phyloP scores from a whole-genome alignment of 2,888 invertebrate species.

The Hydrotaea cyrtoneurina region DNA sequence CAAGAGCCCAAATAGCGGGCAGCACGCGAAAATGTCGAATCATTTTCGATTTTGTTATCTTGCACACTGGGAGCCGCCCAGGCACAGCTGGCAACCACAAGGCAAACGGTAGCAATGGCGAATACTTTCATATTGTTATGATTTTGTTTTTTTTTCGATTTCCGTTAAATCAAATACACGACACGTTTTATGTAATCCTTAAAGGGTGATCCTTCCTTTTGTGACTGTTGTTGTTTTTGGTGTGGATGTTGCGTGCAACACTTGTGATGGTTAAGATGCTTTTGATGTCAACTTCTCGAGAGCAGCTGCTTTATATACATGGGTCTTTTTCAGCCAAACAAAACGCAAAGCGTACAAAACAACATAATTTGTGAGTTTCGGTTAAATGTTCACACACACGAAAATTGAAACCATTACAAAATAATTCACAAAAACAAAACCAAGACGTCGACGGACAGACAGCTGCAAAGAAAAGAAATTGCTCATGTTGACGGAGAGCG shows the following conservation, averaged over 20 bases:
- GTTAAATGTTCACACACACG: slow-evolving; percentile 40
- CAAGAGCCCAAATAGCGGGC: slow-evolving; percentile 80
- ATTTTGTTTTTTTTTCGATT: slow-evolving; percentile 25
- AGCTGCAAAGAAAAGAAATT: slow-evolving; percentile 35
- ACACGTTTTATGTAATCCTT: slow-evolving; percentile 49
- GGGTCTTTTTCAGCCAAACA: slow-evolving; percentile 64
- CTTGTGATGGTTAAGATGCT: slow-evolving; percentile 78
- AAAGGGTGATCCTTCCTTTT: neutral
- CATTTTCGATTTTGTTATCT: slow-evolving; percentile 81
- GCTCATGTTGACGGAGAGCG: slow-evolving; percentile 51
- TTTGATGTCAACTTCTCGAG: slow-evolving; percentile 79
- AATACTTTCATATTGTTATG: slow-evolving; percentile 79
- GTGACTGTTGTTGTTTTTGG: slow-evolving; percentile 60
- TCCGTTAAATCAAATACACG: slow-evolving; percentile 10
- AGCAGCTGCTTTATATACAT: slow-evolving; percentile 80
- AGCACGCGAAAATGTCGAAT: slow-evolving; percentile 78
- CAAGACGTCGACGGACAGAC: neutral
- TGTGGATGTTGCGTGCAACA: slow-evolving; percentile 73
- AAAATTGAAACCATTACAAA: slow-evolving; percentile 74
- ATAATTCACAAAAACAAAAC: slow-evolving; percentile 71
- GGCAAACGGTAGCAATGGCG: slow-evolving; percentile 73
- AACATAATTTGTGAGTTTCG: slow-evolving; percentile 55
- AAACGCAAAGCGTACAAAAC: slow-evolving; percentile 40
- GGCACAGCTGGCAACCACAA: slow-evolving; percentile 74
- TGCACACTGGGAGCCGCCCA: slow-evolving; percentile 78